Evolutionary conservation across 2,797 vertebrate species (phyloP).

Genomic region (Valencia hispanica): DNA sequence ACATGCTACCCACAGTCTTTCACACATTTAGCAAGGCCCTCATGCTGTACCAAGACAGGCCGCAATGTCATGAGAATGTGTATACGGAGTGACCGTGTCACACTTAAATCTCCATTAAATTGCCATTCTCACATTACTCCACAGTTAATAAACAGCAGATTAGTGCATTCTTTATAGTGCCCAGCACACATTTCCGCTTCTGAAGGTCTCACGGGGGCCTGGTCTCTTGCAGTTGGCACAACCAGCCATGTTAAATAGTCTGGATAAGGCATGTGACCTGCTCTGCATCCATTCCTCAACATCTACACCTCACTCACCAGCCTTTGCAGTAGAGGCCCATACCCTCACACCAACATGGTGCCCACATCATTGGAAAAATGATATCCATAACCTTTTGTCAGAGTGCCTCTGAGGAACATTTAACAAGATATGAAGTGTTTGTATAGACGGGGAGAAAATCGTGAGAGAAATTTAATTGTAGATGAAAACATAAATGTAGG

Average conservation of each 20-base stretch:
- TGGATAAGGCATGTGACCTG: constrained; percentile 83
- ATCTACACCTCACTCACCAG: constrained; percentile 62
- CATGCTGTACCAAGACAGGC: constrained; percentile 77
- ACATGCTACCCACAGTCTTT: constrained; percentile 68
- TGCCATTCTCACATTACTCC: constrained; percentile 90
- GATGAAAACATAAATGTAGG: constrained; percentile 52
- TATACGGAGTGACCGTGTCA: constrained; percentile 76
- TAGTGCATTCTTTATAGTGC: constrained; percentile 89
- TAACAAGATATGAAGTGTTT: constrained; percentile 74
- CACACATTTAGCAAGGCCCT: constrained; percentile 78
- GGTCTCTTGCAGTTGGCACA: constrained; percentile 76
- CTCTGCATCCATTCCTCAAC: constrained; percentile 62
- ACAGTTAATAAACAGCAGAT: constrained; percentile 96
- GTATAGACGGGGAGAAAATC: constrained; percentile 46
- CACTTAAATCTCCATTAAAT: constrained; percentile 96
- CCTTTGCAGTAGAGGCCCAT: constrained; percentile 54
- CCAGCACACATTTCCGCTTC: constrained; percentile 87
- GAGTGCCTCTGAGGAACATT: constrained; percentile 69
- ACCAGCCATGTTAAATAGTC: constrained; percentile 84
- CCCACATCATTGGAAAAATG: constrained; percentile 61
- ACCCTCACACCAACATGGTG: constrained; percentile 69
- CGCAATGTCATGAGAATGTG: constrained; percentile 76
- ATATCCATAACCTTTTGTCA: constrained; percentile 78
- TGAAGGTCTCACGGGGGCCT: constrained; percentile 83
- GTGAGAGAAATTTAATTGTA: constrained; percentile 34